A percentile compares a stretch with the other conserved stretches of the same genome.
phyloP scores from a whole-genome alignment of 2,888 invertebrate genomes.

The Stenotaenia linearis region DNA sequence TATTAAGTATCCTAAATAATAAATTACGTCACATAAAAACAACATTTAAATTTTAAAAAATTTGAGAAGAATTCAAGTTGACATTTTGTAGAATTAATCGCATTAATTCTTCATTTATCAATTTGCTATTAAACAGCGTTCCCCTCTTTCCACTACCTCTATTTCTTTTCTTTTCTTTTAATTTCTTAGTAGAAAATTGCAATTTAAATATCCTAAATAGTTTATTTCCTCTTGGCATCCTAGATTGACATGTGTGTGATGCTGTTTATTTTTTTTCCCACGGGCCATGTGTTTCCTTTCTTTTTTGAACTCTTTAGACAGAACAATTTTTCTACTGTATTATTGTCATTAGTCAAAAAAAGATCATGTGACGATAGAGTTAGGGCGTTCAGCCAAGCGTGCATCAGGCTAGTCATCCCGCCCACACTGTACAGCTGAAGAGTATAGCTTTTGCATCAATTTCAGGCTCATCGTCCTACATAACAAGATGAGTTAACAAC shows the following conservation, averaged over 20 bases:
- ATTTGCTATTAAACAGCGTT: no score
- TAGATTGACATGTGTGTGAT: not conserved
- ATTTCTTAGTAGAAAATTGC: not conserved
- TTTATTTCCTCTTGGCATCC: not conserved
- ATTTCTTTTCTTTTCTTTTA: not conserved
- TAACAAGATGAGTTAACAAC: not conserved
- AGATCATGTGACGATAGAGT: not conserved
- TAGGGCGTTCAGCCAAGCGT: not conserved
- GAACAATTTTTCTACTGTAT: not conserved
- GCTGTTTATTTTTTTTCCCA: constrained; percentile 1
- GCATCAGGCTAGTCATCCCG: not conserved
- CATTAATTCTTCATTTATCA: no score
- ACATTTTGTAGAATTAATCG: no score
- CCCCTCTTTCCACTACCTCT: no score
- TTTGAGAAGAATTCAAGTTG: not conserved
- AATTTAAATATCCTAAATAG: not conserved
- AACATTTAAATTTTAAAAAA: not conserved
- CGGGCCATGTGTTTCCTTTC: constrained; percentile 6
- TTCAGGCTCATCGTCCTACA: constrained; percentile 19
- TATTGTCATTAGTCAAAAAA: not conserved
- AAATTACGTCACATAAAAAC: not conserved
- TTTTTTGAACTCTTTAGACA: not conserved
- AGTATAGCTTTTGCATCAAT: constrained; percentile 4
- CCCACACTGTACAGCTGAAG: not conserved
- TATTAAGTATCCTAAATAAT: not conserved